phyloP scores from a whole-genome alignment of 1,140 invertebrate genomes.

The Sinella curviseta region DNA sequence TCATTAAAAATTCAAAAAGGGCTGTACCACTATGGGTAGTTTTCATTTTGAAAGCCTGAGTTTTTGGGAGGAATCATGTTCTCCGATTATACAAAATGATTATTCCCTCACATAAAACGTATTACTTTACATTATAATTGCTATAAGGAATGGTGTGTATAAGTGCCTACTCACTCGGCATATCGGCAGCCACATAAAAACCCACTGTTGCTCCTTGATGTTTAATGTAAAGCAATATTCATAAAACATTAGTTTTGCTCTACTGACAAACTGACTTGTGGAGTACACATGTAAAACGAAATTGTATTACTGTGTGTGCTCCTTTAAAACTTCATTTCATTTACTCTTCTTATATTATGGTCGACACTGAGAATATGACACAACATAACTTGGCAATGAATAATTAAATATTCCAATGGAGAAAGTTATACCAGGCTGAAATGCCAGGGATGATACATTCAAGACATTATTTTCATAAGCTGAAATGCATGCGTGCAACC shows the following conservation, averaged over 20 bases:
- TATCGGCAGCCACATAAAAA: neutral
- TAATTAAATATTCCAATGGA: slow-evolving; percentile 17
- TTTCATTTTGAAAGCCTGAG: slow-evolving; percentile 14
- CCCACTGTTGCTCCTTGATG: slow-evolving; percentile 11
- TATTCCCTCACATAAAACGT: neutral
- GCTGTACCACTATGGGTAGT: neutral
- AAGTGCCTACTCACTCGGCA: too few relatives aligned
- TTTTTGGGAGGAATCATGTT: slow-evolving; percentile 17
- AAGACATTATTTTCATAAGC: neutral
- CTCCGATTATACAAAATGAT: slow-evolving; percentile 20
- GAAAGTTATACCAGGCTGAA: slow-evolving; percentile 4
- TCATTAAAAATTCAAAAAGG: slow-evolving; percentile 25
- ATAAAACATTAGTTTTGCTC: slow-evolving; percentile 7
- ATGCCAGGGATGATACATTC: neutral
- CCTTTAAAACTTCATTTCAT: neutral
- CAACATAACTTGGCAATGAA: neutral
- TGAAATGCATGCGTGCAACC: neutral
- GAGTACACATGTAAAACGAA: neutral
- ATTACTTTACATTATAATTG: slow-evolving; percentile 11
- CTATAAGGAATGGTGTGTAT: neutral
- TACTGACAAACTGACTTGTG: neutral
- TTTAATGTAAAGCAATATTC: slow-evolving; percentile 15
- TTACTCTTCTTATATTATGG: neutral
- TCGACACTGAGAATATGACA: neutral
- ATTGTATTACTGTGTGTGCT: too few relatives aligned